Evolutionary conservation across 2,113 vertebrate genomes (phyloP).

Genomic region (Crotalus tigris): DNA sequence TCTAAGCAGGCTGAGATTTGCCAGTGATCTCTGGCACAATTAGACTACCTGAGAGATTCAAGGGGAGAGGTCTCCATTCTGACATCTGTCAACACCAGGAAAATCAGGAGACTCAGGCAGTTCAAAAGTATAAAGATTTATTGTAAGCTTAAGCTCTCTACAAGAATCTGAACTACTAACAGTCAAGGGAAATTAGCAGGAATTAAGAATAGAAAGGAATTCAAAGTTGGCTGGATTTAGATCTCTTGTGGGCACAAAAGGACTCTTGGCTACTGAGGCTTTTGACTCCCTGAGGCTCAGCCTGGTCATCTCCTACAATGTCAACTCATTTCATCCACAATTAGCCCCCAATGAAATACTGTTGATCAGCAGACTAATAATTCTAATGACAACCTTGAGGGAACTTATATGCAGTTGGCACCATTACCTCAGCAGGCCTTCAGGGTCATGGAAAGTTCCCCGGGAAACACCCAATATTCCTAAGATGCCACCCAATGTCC

Average conservation of each 20-base stretch:
- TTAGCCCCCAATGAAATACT: background rate
- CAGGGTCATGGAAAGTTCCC: too few relatives aligned
- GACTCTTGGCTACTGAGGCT: background rate
- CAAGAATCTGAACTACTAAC: background rate
- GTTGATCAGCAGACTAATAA: too few relatives aligned
- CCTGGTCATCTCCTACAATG: background rate
- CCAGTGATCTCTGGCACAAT: background rate
- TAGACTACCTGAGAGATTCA: background rate
- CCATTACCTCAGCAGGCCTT: too few relatives aligned
- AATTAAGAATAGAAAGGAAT: background rate
- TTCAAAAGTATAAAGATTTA: background rate
- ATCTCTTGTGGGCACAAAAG: background rate
- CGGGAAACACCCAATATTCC: too few relatives aligned
- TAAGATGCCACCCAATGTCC: too few relatives aligned
- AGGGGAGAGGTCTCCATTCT: background rate
- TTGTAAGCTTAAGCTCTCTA: background rate
- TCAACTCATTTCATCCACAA: background rate
- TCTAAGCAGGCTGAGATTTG: background rate
- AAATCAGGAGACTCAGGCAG: background rate
- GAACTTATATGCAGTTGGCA: too few relatives aligned
- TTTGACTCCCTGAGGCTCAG: background rate
- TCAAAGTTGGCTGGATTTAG: background rate
- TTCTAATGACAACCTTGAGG: too few relatives aligned
- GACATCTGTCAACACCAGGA: background rate
- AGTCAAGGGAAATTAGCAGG: background rate